Evolutionary conservation across 2,113 vertebrate genomes (phyloP), one percentile per base, ranked within the genome.

Genomic region (Oceanodroma tethys): DNA sequence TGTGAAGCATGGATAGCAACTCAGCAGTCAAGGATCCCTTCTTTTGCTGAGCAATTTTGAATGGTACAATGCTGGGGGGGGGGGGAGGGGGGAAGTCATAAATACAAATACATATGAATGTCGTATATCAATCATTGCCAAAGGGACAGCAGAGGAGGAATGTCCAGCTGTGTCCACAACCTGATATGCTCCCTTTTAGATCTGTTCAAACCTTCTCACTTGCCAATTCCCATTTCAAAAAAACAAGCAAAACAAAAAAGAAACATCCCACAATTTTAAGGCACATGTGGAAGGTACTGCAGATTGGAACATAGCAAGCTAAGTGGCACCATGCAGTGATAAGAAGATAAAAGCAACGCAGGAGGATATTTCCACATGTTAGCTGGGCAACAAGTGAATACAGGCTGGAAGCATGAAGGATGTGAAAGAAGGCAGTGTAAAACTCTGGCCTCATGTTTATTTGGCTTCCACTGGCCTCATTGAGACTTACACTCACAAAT

Each of bases 211-310:
- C 12, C 18, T 81, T 23, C 50, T 63, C 16, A 52, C 22, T 84
- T 79, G 52, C 55, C 73, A 93, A 67, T 62, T 58, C 6, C 4
- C 14, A 42, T 50, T 82, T 59, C 5, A 78, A 80, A 80, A 30
- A 71, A 38, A 8, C 5, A 53, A 88, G 7, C 2, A 86, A 83
- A 75, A 23, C 7, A 78, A 62, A 84, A 26, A 53, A 14, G 13
- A 81, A 84, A 55, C 6, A 42, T 45, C 10, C 9, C 20, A 50
- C 12, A 52, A 32, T 42, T 85, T 91, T 42, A 86, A 63, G 52
- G 43, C 4, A 1, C 18, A 11, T 0, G 0, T 26, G 72, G 42
- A 45, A 83, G 50, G 10, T 30, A 70, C 16, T 63, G 47, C n/a
- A 85, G 43, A 26, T 22, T 32, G 16, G 48, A 81, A 38, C 20